Base-by-base conservation (phyloP, 2,888 invertebrate species). In the Nudaria mundana region DNA sequence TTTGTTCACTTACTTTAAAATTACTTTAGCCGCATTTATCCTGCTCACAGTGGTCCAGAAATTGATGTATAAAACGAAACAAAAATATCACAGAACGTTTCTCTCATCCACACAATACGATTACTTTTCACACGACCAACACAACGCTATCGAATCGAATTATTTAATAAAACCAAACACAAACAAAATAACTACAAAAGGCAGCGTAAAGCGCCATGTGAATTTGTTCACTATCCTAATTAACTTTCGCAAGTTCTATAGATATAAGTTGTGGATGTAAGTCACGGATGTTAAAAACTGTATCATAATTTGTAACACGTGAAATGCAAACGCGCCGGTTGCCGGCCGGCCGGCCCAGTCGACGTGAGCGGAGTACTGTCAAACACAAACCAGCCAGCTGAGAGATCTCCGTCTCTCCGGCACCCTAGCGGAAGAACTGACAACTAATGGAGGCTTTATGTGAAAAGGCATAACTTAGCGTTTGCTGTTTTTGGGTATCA, bases 371-470 rank as follows among this genome's bases (percentile, higher is more conserved):
- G 69, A 69, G 69, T 71, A 78, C 79, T 80, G 82, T 82, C 83
- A 82, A 79, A 72, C 20, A 20, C 20, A 20, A 20, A 7, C 60
- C 61, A 65, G 71, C 80, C 77, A 81, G 83, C 82, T 84, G 84
- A 83, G 69, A 66, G 73, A 70, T 69, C 71, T 61, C 67, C 62
- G 73, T 66, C 77, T 69, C 71, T 61, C 67, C 62, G 73, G 66
- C 77, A 65, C 85, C 82, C 86, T 86, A 66, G 83, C 81, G 86
- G 83, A 57, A 74, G 63, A 76, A 78, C 68, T 68, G 67, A 56
- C 67, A 85, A 85, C 83, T 85, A 83, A 63, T 49, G 63, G 54
- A 66, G 56, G 60, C 63, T 65, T 28, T 38, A 41, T 36, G 63
- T 35, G 54, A 61, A 76, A 60, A 38, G 44, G 54, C 35, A 50